phyloP scores from a whole-genome alignment of 2,888 invertebrate genomes.

The Pedicia rivosa region DNA sequence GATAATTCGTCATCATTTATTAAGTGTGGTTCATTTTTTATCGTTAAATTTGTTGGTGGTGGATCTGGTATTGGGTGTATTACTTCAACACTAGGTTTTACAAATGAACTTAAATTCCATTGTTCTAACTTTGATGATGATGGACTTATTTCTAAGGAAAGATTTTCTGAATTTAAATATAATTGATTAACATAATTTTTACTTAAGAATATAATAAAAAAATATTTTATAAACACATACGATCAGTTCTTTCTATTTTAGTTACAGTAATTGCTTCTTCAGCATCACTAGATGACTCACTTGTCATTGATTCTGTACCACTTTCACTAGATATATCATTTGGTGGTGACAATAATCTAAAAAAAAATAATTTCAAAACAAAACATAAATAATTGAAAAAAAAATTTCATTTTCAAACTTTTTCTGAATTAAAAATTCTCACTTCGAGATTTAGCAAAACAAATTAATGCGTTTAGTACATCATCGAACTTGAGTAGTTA shows the following conservation, averaged over 20 bases:
- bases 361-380: conserved; percentile 13
- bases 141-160: conserved; percentile 4
- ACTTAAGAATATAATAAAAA: neutral
- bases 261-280: conserved; percentile 18
- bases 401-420: neutral
- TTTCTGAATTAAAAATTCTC: no score
- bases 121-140: conserved; percentile 3
- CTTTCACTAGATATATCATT: conserved; percentile 36
- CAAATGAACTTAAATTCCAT: conserved; percentile 13
- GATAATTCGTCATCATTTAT: conserved; percentile 19
- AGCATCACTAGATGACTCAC: conserved; percentile 29
- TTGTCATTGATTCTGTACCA: conserved; percentile 26
- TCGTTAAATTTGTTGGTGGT: conserved; percentile 3
- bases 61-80: neutral
- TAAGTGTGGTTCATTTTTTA: conserved; percentile 19
- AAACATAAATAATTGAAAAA: neutral
- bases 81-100: conserved; percentile 8
- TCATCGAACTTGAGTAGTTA: no score
- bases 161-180: no score
- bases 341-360: conserved; percentile 33
- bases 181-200: neutral
- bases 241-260: conserved; percentile 1
- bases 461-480: no score
- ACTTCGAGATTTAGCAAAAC: no score
- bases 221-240: neutral